Evolutionary conservation across 2,888 invertebrate species (phyloP), one percentile per base, ranked within the genome.

Genomic region (Volucella inanis): DNA sequence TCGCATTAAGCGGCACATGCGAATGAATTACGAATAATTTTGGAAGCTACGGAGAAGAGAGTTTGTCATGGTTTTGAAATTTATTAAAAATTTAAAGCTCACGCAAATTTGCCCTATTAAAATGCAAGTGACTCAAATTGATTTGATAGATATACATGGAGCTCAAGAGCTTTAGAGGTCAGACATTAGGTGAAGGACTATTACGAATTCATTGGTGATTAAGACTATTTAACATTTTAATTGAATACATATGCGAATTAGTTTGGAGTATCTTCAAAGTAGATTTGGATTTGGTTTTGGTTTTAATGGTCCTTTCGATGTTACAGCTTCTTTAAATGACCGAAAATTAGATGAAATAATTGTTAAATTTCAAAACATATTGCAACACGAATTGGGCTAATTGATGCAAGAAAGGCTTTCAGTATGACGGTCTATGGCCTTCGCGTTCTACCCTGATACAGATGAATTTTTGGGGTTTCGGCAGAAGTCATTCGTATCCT

Each of bases 131-230:
- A 52, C 12, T 39, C 12, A 9, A 52, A 52, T 14, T 52, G 39
- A 65, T 41, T 64, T 64, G 31, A 31, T 64, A 9, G 50, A 64
- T 64, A 64, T 52, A 52, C 31, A 31, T 6, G 6, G 31, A 31
- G 31, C 31, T 31, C 31, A 18, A 39, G 43, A 22, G 10, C 12
- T 11, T 9, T 65, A 43, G 22, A 65, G 55, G 47, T 49, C 15
- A 57, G 6, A 4, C 14, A 15, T 18, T 15, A 3, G 12, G 57
- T 49, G 70, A 50, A 57, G 70, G 70, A 49, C 59, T 39, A 11
- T 70, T 70, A 6, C 22, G 41, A 47, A 59, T 59, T 38, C 10
- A 14, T 50, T 15, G 6, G n/a, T 64, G n/a, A 31, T 43, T 31
- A 12, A 4, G 45, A 55, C 12, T n/a, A 18, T 39, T 65, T 45